phyloP scores from a whole-genome alignment of 2,888 invertebrate genomes.

The Pasiphila rectangulata region DNA sequence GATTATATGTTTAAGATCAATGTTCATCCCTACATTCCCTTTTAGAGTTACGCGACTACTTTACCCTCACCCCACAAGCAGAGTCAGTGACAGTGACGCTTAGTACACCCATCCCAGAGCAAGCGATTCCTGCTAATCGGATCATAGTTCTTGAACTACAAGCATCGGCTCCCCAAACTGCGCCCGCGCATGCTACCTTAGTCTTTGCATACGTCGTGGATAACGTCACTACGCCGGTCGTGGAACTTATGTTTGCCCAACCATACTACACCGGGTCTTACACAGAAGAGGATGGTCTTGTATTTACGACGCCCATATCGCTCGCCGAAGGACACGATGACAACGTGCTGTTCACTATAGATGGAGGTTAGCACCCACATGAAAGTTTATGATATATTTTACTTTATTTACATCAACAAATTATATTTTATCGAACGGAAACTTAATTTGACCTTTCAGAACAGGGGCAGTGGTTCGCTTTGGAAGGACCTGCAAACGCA shows the following conservation, averaged over 20 bases:
- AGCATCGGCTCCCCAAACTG: constrained; percentile 7
- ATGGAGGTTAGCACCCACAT: constrained; percentile 36
- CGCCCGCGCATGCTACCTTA: constrained; percentile 12
- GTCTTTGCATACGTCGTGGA: constrained; percentile 14
- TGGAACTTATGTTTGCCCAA: background rate
- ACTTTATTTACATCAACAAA: too few species aligned
- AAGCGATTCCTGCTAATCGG: constrained; percentile 10
- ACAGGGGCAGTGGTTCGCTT: constrained; percentile 27
- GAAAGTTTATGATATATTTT: background rate
- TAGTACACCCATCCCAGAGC: constrained; percentile 16
- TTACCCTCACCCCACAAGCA: constrained; percentile 16
- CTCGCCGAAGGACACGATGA: constrained; percentile 34
- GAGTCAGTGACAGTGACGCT: constrained; percentile 20
- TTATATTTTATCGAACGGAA: too few species aligned
- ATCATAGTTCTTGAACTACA: constrained; percentile 10
- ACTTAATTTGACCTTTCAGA: constrained; percentile 32
- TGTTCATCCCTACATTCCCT: too few species aligned
- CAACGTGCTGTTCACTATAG: constrained; percentile 36
- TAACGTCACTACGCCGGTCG: background rate
- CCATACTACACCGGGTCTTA: background rate
- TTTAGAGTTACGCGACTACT: constrained; percentile 29
- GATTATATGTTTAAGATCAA: too few species aligned
- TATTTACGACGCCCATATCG: constrained; percentile 29
- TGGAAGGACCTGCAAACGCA: constrained; percentile 27
- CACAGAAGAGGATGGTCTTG: background rate